phyloP scores from a whole-genome alignment of 2,113 vertebrate species.

The Melanerpes formicivorus region DNA sequence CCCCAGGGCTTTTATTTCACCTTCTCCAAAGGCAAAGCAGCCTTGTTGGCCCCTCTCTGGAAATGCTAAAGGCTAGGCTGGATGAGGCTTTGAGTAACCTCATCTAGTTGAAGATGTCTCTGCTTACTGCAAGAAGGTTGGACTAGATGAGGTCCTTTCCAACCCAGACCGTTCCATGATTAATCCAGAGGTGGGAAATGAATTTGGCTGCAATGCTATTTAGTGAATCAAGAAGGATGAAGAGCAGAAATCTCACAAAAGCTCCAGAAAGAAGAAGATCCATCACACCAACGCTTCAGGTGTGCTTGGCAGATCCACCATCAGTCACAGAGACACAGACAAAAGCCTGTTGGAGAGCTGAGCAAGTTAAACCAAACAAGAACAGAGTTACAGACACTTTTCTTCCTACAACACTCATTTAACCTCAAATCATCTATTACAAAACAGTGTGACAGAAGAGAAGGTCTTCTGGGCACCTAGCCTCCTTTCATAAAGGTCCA shows the following conservation, averaged over 20 bases:
- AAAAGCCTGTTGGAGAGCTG: not conserved
- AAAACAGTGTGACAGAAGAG: not conserved
- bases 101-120: too few species aligned
- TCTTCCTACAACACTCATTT: not conserved
- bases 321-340: not conserved
- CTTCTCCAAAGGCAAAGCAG: not conserved
- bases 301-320: not conserved
- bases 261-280: not conserved
- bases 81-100: too few species aligned
- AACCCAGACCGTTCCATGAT: not conserved
- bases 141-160: not conserved
- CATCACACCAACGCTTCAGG: not conserved
- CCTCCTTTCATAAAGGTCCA: not conserved
- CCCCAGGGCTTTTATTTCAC: accelerated
- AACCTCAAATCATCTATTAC: not conserved
- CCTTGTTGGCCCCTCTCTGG: not conserved
- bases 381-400: not conserved
- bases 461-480: not conserved
- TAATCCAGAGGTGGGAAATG: not conserved
- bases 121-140: too few species aligned
- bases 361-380: not conserved
- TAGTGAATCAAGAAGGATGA: not conserved
- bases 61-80: too few species aligned
- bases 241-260: not conserved
- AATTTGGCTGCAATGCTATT: not conserved